These are phyloP conservation scores for Elephas maximus DNA, from an alignment of 2,113 vertebrate species.

Conservation along the genomic window DNA sequence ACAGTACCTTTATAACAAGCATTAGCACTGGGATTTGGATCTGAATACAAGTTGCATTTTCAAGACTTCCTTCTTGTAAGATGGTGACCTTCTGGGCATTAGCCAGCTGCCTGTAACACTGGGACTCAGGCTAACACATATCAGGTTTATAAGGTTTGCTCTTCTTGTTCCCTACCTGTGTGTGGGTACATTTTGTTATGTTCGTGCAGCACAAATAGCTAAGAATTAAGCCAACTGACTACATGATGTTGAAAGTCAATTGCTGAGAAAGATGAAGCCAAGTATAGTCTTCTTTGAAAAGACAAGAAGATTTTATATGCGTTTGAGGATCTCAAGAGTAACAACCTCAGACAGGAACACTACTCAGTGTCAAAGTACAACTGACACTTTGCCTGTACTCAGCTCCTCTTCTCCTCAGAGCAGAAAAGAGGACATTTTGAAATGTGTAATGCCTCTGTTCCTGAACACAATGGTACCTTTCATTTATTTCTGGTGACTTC, in stretches of 20 bases:
- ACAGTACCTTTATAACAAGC: neutral
- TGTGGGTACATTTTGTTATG: neutral
- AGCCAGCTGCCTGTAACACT: neutral
- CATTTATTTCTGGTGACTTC: constrained; percentile 77
- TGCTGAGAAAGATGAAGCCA: constrained; percentile 52
- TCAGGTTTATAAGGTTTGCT: neutral
- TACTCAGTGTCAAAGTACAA: constrained; percentile 16
- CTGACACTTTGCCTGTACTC: neutral
- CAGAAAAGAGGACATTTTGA: constrained; percentile 54
- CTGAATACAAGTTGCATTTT: constrained; percentile 50
- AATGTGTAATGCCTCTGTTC: neutral
- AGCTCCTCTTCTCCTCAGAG: constrained; percentile 53
- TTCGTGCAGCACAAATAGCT: neutral
- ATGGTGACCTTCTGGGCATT: neutral
- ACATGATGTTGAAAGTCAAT: neutral
- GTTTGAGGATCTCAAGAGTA: constrained; percentile 18
- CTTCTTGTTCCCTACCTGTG: neutral
- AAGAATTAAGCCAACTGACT: constrained; percentile 59
- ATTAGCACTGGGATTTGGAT: neutral
- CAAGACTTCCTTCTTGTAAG: constrained; percentile 9
- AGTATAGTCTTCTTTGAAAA: constrained; percentile 41
- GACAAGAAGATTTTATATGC: constrained; percentile 46
- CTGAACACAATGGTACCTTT: constrained; percentile 70
- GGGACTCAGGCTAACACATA: neutral
- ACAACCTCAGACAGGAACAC: neutral